Evolutionary conservation across 2,797 vertebrate species (phyloP).

Genomic region (Sphenodon punctatus): DNA sequence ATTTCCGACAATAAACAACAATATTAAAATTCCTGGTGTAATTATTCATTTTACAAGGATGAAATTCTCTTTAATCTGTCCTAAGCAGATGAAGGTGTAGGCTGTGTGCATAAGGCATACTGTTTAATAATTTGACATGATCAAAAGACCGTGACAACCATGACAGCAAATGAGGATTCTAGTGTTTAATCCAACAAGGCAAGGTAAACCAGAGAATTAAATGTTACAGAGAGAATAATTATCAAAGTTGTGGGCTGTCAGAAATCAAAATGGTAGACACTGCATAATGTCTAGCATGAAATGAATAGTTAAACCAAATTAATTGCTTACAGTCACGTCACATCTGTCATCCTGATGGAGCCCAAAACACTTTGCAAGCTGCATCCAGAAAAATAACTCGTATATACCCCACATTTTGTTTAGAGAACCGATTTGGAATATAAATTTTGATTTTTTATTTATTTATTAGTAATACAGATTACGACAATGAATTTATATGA

Average conservation of each 20-base stretch:
- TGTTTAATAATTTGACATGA: not conserved
- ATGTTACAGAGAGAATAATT: not conserved
- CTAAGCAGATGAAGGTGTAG: not conserved
- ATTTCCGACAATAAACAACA: conserved; percentile 1
- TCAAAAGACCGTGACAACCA: conserved; percentile 6
- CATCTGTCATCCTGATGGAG: not conserved
- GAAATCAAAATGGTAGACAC: not conserved
- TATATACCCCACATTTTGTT: conserved; percentile 5
- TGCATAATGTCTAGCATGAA: not conserved
- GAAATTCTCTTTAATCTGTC: not conserved
- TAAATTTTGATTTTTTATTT: not conserved
- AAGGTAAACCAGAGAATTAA: conserved; percentile 18
- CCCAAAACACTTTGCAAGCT: conserved; percentile 1
- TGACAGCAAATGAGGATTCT: not conserved
- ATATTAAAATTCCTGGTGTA: not conserved
- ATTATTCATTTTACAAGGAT: conserved; percentile 16
- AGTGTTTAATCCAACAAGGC: not conserved
- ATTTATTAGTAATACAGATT: conserved; percentile 13
- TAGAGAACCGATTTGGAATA: not conserved
- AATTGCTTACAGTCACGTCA: not conserved
- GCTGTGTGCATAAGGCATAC: not conserved
- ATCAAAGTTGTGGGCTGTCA: not conserved
- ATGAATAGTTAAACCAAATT: not conserved
- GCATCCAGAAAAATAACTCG: not conserved
- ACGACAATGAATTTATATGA: not conserved